Percentiles rank a stretch among this genome's conserved stretches.
These are phyloP conservation scores for Scortum barcoo DNA, from an alignment of 2,113 vertebrate species.

Conservation along the genomic window DNA sequence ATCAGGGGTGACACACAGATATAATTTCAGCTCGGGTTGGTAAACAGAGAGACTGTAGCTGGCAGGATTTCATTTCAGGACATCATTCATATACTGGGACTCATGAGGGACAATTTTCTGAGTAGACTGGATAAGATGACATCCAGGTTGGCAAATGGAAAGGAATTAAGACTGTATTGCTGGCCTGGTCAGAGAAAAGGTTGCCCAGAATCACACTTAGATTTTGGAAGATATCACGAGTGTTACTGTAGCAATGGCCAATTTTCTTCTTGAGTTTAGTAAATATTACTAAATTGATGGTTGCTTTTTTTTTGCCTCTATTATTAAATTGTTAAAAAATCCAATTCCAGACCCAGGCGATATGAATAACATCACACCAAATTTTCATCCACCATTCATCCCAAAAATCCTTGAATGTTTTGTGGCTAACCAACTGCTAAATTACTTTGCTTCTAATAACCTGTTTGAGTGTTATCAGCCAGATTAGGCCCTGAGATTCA, in stretches of 20 bases:
- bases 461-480: background rate
- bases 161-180: background rate
- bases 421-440: background rate
- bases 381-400: background rate
- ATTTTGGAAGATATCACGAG: background rate
- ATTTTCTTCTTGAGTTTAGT: background rate
- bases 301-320: background rate
- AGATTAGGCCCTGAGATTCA: background rate
- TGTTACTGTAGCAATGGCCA: background rate
- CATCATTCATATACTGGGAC: background rate
- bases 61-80: background rate
- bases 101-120: background rate
- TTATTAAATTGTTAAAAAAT: background rate
- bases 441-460: background rate
- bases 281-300: background rate
- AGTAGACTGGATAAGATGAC: background rate
- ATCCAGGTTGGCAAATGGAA: background rate
- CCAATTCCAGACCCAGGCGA: background rate
- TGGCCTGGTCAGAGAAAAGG: background rate
- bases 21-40: background rate
- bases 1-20: conserved; percentile 1
- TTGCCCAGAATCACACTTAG: background rate
- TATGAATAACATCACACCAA: background rate
- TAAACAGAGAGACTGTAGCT: conserved; percentile 15
- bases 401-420: background rate